A percentile compares a stretch with the other conserved stretches of the same genome.
phyloP scores from a whole-genome alignment of 2,888 invertebrate genomes.

The Camponotus fellah region DNA sequence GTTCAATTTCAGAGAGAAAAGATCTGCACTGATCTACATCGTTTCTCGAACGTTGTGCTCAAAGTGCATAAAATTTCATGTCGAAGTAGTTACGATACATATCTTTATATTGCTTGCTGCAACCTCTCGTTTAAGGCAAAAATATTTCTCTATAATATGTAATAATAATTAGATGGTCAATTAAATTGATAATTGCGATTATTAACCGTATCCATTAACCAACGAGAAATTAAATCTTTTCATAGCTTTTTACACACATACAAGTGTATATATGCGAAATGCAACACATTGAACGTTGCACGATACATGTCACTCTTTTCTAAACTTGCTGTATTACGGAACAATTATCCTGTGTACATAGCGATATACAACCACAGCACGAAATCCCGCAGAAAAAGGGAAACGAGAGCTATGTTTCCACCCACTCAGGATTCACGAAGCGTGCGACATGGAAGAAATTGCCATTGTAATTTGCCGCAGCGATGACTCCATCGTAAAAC shows the following conservation, averaged over 20 bases:
- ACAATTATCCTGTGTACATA: constrained; percentile 17
- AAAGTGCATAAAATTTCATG: constrained; percentile 6
- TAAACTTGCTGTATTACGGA: neutral
- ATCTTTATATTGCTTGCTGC: constrained; percentile 1
- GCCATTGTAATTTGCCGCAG: constrained; percentile 59
- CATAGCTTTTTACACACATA: neutral
- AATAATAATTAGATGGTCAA: constrained; percentile 7
- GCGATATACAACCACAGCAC: constrained; percentile 18
- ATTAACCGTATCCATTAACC: neutral
- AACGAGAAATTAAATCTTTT: neutral
- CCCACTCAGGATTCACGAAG: constrained; percentile 50
- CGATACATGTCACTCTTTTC: neutral
- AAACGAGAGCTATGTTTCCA: constrained; percentile 24
- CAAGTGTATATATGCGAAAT: neutral
- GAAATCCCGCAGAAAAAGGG: constrained; percentile 13
- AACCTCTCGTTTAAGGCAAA: neutral
- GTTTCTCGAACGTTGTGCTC: neutral
- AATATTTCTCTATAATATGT: neutral
- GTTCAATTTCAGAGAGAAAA: constrained; percentile 7
- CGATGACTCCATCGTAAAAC: constrained; percentile 33
- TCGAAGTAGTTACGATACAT: neutral
- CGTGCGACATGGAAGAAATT: constrained; percentile 62
- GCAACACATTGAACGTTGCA: neutral
- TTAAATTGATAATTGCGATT: constrained; percentile 14
- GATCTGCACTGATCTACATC: neutral